phyloP scores from a whole-genome alignment of 2,888 invertebrate species.

The Habrosyne pyritoides region DNA sequence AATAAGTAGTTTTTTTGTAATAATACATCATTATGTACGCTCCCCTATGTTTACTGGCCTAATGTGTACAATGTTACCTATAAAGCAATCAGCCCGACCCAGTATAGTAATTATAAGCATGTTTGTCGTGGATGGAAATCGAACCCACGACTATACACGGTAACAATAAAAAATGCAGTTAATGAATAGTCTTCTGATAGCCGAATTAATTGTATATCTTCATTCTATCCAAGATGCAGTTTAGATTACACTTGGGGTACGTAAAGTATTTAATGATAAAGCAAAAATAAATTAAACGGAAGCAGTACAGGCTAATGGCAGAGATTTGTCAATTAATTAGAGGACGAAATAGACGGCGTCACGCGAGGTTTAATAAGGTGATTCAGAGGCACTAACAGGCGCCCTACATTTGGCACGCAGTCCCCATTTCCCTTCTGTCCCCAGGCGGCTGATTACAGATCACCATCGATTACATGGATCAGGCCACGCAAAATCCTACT shows the following conservation, averaged over 20 bases:
- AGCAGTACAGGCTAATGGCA: slow-evolving; percentile 67
- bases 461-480: slow-evolving; percentile 1
- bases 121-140: no score
- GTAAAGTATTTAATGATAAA: not conserved
- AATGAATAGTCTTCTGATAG: not conserved
- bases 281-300: slow-evolving; percentile 44
- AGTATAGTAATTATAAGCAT: no score
- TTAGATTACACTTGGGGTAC: not conserved
- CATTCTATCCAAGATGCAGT: not conserved
- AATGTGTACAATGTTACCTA: no score
- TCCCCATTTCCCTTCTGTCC: slow-evolving; percentile 32
- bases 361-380: slow-evolving; percentile 57
- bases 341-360: slow-evolving; percentile 60
- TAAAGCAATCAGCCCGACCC: no score
- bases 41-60: no score
- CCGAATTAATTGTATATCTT: not conserved
- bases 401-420: slow-evolving; percentile 46
- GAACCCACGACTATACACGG: no score
- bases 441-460: slow-evolving; percentile 3
- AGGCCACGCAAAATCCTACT: slow-evolving; percentile 1
- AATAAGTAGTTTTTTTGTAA: no score
- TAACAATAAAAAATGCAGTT: no score
- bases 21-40: no score
- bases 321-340: slow-evolving; percentile 75
- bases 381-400: slow-evolving; percentile 46